Conservation (phyloP, 2,888 invertebrate species). For the Polydrusus pterygomalis region DNA sequence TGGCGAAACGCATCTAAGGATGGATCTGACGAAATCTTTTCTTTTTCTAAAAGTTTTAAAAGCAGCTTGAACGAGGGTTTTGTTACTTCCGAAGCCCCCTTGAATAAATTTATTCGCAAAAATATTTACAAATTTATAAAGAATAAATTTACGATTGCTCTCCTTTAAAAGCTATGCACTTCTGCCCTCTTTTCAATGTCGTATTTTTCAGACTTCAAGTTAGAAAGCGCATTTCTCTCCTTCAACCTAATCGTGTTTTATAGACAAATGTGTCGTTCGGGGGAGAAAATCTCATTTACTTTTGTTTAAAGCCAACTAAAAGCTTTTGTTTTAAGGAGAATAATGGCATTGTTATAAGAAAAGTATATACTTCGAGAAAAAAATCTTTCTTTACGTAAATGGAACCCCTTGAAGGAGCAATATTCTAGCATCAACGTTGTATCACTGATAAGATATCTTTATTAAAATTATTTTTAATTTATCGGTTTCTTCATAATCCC, state of each 20-base stretch:
- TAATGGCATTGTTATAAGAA: neutral
- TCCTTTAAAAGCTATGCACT: neutral
- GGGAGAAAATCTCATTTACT: conserved; percentile 31
- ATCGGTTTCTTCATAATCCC: too few relatives aligned
- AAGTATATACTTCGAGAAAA: neutral
- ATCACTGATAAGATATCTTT: too few relatives aligned
- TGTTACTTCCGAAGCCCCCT: too few relatives aligned
- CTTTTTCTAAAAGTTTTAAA: too few relatives aligned
- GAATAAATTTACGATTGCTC: neutral
- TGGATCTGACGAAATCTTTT: too few relatives aligned
- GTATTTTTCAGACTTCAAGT: conserved; percentile 10
- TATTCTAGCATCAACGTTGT: too few relatives aligned
- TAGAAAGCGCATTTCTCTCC: conserved; percentile 25
- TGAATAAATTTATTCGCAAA: too few relatives aligned
- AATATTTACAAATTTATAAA: too few relatives aligned
- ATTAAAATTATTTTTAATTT: too few relatives aligned
- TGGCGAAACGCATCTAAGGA: too few relatives aligned
- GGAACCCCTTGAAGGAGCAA: too few relatives aligned
- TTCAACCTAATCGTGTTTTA: conserved; percentile 20
- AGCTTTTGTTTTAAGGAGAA: conserved; percentile 6
- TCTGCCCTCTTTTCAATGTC: neutral
- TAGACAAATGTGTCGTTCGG: conserved; percentile 30
- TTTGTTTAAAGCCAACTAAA: conserved; percentile 31
- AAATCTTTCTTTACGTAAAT: neutral
- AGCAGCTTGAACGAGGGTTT: too few relatives aligned